Percentiles rank a stretch among this genome's conserved stretches.
Conservation (phyloP, 2,113 vertebrate species). For the Phodopus roborovskii region DNA sequence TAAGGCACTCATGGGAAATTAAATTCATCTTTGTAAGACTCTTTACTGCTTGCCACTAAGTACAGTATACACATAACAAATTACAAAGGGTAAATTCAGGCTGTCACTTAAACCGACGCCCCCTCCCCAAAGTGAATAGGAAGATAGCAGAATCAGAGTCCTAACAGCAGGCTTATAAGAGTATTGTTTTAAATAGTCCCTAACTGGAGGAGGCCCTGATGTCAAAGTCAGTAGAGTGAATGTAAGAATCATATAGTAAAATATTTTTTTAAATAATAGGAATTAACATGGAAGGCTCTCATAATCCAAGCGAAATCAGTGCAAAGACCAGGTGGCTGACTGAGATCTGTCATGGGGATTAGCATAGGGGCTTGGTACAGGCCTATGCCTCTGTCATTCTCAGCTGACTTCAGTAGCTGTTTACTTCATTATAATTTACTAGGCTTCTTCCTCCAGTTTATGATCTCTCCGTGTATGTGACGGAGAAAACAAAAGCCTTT, state of each 20-base stretch:
- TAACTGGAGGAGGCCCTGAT: not conserved
- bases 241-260: not conserved
- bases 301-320: not conserved
- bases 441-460: not conserved
- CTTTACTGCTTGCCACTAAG: not conserved
- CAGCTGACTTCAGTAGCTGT: not conserved
- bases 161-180: not conserved
- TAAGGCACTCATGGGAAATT: not conserved
- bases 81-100: not conserved
- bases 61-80: not conserved
- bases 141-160: not conserved
- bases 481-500: not conserved
- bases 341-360: not conserved
- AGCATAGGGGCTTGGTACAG: not conserved
- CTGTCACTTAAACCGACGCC: not conserved
- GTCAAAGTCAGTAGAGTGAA: not conserved
- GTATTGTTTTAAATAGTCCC: not conserved
- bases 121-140: not conserved
- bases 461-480: not conserved
- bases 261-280: not conserved
- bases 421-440: slow-evolving; percentile 46
- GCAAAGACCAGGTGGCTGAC: fast-evolving
- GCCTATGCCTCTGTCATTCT: not conserved
- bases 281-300: not conserved
- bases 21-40: not conserved